Evolutionary conservation across 2,888 invertebrate species (phyloP), one percentile per base, ranked within the genome.

Genomic region (Zhuqinia jingwanae): DNA sequence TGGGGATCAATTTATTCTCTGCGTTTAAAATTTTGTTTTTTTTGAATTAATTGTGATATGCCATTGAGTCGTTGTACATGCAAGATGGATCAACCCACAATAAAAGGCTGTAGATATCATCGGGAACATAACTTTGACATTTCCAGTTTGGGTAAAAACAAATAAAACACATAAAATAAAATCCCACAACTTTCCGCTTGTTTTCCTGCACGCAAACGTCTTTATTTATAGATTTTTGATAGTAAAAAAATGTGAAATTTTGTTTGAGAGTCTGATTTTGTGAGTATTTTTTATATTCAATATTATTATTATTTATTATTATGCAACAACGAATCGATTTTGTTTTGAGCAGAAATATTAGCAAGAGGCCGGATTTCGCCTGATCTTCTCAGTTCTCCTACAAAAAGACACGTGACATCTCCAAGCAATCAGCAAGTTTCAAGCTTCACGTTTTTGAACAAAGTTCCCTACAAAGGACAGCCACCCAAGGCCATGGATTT

Each of bases 361-460:
- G 78, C 87, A 45, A 56, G 87, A 73, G 88, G 88, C 1, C 36
- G 88, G 20, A 63, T 84, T 20, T 86, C 88, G 13, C 88, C 88
- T 0, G 88, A 88, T 63, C 22, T 87, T 8, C 82, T 87, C 2
- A 84, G 45, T 2, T 88, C 88, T 13, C 88, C 88, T n/a, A 85
- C 81, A 3, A 88, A 87, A 50, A 47, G 81, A 20, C 87, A 80
- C 27, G 85, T 85, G 25, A 27, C 81, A 10, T 82, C 88, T 15
- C 88, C 88, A 56, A 85, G 87, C 45, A 82, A 87, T 85, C 87
- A 88, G 65, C 80, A 87, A 65, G 17, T 47, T 60, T 84, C 85
- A 45, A 84, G 45, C 58, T 81, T 83, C 53, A 30, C 77, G 6
- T 87, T 88, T 78, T 81, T 77, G 13, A 36, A 68, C 47, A 63